Percentiles rank a stretch among this genome's conserved stretches.
These are phyloP conservation scores for Trichomalopsis sarcophagae DNA, from an alignment of 1,140 invertebrate genomes.

Conservation along the genomic window DNA sequence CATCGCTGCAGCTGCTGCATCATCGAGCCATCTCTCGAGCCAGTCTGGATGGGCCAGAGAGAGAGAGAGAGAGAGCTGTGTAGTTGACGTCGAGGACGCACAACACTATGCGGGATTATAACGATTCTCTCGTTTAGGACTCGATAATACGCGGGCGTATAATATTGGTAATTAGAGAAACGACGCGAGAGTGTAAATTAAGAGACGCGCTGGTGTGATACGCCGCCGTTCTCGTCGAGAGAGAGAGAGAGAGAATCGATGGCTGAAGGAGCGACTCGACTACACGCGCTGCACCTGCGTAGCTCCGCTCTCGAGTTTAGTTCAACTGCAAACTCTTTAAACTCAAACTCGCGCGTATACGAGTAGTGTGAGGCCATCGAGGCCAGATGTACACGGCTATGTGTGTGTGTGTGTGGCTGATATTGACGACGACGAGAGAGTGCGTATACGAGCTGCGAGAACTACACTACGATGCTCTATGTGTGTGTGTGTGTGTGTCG, in stretches of 20 bases:
- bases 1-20: no score
- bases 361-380: neutral
- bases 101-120: no score
- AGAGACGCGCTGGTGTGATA: neutral
- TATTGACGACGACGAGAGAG: neutral
- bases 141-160: no score
- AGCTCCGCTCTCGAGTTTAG: neutral
- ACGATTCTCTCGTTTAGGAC: no score
- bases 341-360: neutral
- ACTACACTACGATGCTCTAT: no score
- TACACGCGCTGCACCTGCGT: neutral
- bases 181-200: no score
- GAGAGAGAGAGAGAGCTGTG: slow-evolving; percentile 11
- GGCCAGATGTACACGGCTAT: neutral
- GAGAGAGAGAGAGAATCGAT: neutral
- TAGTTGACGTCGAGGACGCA: neutral
- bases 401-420: no score
- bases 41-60: neutral
- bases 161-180: no score
- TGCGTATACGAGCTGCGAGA: no score
- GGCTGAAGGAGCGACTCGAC: neutral
- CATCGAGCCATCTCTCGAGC: neutral
- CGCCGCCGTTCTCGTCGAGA: neutral
- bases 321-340: neutral
- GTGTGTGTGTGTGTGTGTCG: no score